Evolutionary conservation across 2,888 invertebrate genomes (phyloP).

Genomic region (Lissonota sp.): DNA sequence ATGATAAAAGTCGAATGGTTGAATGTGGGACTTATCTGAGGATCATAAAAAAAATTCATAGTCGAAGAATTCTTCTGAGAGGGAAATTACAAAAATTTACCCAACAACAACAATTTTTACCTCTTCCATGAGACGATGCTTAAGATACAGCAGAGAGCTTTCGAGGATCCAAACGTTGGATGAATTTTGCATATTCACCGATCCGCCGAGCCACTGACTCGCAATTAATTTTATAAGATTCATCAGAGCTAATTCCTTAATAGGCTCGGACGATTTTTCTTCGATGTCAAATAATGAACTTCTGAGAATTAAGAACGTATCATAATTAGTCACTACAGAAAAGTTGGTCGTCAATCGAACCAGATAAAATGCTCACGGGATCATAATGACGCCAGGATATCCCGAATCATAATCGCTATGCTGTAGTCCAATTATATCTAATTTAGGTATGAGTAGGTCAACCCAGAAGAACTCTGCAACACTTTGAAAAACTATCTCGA

Average conservation of each 20-base stretch:
- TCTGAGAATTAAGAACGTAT: no score
- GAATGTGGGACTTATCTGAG: constrained; percentile 75
- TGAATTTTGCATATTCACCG: constrained; percentile 79
- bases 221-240: constrained; percentile 76
- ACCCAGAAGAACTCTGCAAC: constrained; percentile 71
- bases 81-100: background rate
- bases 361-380: constrained; percentile 73
- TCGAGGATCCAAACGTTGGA: constrained; percentile 81
- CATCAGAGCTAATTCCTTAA: constrained; percentile 70
- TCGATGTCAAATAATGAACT: background rate
- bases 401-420: constrained; percentile 67
- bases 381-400: constrained; percentile 74
- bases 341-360: no score
- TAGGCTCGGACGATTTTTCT: constrained; percentile 68
- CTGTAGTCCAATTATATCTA: constrained; percentile 74
- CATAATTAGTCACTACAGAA: no score
- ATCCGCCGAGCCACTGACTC: constrained; percentile 85
- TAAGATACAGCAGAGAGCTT: constrained; percentile 85
- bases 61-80: constrained; percentile 7
- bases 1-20: constrained; percentile 71
- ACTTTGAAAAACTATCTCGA: constrained; percentile 63
- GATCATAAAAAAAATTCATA: constrained; percentile 64
- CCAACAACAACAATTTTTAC: constrained; percentile 69
- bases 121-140: constrained; percentile 81
- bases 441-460: constrained; percentile 71